Conservation (phyloP, 2,888 invertebrate genomes). For the Crepidodera aurea region DNA sequence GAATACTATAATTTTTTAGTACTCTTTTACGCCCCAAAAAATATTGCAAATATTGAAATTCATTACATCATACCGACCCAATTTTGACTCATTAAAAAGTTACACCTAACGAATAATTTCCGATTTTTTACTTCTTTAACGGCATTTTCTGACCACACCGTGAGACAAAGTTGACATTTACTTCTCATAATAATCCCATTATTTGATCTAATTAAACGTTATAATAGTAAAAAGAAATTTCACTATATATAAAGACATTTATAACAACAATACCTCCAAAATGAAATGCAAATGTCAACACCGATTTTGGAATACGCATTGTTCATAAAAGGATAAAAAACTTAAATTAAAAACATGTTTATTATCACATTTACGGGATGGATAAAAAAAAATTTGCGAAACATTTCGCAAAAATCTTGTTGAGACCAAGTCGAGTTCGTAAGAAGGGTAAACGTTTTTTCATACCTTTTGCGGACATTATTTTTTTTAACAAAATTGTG, state of each 20-base stretch:
- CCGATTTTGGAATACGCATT: conserved; percentile 32
- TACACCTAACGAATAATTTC: neutral
- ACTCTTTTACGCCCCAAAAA: too few species aligned
- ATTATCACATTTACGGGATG: conserved; percentile 60
- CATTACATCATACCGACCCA: neutral
- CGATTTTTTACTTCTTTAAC: neutral
- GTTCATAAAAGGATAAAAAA: conserved; percentile 51
- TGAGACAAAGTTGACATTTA: conserved; percentile 45
- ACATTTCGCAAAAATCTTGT: conserved; percentile 36
- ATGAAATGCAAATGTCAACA: conserved; percentile 42
- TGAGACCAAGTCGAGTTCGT: conserved; percentile 40
- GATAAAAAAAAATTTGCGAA: conserved; percentile 32
- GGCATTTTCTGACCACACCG: conserved; percentile 30
- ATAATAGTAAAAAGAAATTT: conserved; percentile 25
- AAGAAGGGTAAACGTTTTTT: conserved; percentile 36
- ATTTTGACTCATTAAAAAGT: neutral
- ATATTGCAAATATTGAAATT: too few species aligned
- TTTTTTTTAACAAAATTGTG: too few species aligned
- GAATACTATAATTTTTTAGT: too few species aligned
- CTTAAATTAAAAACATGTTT: conserved; percentile 59
- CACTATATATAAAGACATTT: conserved; percentile 22
- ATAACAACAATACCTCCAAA: conserved; percentile 38
- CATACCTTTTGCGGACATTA: conserved; percentile 35
- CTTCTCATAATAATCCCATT: conserved; percentile 32
- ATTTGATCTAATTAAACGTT: conserved; percentile 28